A percentile compares a stretch with the other conserved stretches of the same genome.
Evolutionary conservation across 2,797 vertebrate genomes (phyloP).

Genomic region (Leuciscus waleckii): DNA sequence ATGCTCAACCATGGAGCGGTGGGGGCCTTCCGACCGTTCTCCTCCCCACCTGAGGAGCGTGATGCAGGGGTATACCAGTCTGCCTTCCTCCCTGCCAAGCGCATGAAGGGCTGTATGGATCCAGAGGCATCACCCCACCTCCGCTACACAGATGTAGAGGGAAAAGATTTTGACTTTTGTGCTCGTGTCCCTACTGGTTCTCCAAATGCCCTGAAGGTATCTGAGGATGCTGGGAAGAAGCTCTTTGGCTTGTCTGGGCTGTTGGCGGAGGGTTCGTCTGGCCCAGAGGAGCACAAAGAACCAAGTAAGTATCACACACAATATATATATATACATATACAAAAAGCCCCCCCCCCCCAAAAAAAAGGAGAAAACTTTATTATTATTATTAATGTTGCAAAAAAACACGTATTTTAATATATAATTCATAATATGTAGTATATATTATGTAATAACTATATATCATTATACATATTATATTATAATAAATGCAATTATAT

Average conservation of each 20-base stretch:
- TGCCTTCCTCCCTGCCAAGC: constrained; percentile 94
- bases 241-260: constrained; percentile 96
- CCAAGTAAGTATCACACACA: constrained; percentile 87
- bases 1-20: constrained; percentile 96
- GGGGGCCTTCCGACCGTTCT: constrained; percentile 96
- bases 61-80: constrained; percentile 94
- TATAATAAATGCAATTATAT: neutral
- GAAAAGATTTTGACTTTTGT: constrained; percentile 95
- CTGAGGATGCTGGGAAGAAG: constrained; percentile 94
- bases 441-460: neutral
- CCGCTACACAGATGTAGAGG: constrained; percentile 92
- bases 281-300: constrained; percentile 93
- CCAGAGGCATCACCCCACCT: constrained; percentile 83
- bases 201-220: constrained; percentile 87
- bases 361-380: neutral
- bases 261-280: constrained; percentile 92
- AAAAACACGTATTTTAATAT: neutral
- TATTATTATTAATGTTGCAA: neutral
- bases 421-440: neutral
- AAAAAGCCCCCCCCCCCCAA: too few relatives aligned
- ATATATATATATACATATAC: neutral
- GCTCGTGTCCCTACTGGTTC: constrained; percentile 85
- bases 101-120: constrained; percentile 93
- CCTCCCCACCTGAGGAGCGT: constrained; percentile 90
- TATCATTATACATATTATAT: neutral